Percentiles rank a stretch among this genome's conserved stretches.
phyloP scores from a whole-genome alignment of 1,140 invertebrate species.

The Heliconius hewitsoni region DNA sequence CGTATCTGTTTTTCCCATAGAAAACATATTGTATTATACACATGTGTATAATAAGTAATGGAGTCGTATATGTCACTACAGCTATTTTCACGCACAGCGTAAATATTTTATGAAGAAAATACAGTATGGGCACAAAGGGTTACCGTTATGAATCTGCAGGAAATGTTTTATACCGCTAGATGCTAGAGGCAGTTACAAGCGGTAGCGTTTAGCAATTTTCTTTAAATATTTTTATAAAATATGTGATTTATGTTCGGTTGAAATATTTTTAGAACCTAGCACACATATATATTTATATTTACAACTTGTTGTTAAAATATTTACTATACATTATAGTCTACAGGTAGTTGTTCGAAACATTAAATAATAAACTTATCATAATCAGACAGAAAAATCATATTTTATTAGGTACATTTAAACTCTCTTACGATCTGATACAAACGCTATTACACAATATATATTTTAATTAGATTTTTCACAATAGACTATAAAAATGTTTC shows the following conservation, averaged over 20 bases:
- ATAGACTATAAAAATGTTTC: no score
- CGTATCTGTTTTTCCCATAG: not conserved
- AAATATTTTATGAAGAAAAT: slow-evolving; percentile 39
- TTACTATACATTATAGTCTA: no score
- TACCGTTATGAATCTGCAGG: slow-evolving; percentile 40
- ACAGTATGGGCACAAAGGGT: slow-evolving; percentile 38
- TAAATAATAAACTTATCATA: no score
- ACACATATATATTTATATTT: no score
- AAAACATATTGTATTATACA: not conserved
- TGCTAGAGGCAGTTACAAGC: not conserved
- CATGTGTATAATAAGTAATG: slow-evolving; percentile 15
- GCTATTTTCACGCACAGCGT: slow-evolving; percentile 39
- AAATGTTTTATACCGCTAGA: slow-evolving; percentile 36
- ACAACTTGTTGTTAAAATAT: no score
- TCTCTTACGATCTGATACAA: no score
- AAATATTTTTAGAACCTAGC: not conserved
- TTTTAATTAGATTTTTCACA: no score
- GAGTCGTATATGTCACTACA: slow-evolving; percentile 21
- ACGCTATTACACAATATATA: no score
- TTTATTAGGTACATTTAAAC: no score
- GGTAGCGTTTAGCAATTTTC: slow-evolving; percentile 16
- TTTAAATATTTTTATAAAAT: not conserved
- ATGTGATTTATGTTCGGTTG: not conserved
- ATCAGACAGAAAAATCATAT: no score
- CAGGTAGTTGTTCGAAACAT: no score